Evolutionary conservation across 2,113 vertebrate genomes (phyloP).

Genomic region (Channa maculata): DNA sequence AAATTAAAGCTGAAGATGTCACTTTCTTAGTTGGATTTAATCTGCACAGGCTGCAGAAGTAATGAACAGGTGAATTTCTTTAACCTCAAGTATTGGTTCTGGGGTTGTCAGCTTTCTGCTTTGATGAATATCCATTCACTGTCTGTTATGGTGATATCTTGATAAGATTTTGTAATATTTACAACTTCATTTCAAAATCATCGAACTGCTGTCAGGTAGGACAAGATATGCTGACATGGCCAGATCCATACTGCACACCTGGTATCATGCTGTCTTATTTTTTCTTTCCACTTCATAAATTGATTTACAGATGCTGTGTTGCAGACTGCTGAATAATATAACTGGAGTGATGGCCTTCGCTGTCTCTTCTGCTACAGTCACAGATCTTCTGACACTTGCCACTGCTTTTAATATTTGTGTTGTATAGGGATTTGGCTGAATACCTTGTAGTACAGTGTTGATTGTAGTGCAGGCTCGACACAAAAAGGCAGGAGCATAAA

Average conservation of each 20-base stretch:
- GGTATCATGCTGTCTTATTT: too few relatives aligned
- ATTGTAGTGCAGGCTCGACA: too few relatives aligned
- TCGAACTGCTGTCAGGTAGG: conserved; percentile 29
- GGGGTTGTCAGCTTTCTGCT: conserved; percentile 45
- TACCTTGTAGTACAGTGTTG: too few relatives aligned
- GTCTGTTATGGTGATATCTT: conserved; percentile 37
- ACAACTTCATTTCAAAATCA: conserved; percentile 33
- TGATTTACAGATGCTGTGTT: too few relatives aligned
- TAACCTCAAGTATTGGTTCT: not conserved
- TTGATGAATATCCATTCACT: conserved; percentile 27
- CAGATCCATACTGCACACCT: not conserved
- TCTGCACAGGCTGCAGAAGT: not conserved
- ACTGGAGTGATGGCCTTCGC: too few relatives aligned
- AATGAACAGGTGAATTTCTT: not conserved
- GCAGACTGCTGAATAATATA: too few relatives aligned
- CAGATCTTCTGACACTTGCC: too few relatives aligned
- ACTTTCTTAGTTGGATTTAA: conserved; percentile 1
- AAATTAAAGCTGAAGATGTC: not conserved
- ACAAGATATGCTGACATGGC: not conserved
- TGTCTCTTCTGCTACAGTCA: too few relatives aligned
- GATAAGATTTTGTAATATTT: conserved; percentile 43
- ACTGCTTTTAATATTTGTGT: too few relatives aligned
- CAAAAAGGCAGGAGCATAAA: too few relatives aligned
- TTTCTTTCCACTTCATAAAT: too few relatives aligned
- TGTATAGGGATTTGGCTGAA: too few relatives aligned